Conservation (phyloP, 1,140 invertebrate species). For the Colletes gigas region DNA sequence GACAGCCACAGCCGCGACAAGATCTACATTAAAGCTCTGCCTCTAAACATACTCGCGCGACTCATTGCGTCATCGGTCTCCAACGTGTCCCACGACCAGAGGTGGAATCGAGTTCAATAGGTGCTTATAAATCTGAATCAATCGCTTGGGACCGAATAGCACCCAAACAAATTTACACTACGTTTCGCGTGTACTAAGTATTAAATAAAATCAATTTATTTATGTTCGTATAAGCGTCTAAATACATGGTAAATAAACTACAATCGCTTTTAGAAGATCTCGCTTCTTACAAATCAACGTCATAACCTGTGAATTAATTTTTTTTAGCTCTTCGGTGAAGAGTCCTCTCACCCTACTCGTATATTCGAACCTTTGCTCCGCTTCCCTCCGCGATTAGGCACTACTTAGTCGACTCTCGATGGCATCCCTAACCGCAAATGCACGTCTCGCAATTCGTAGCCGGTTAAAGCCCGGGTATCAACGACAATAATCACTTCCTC, state of each 20-base stretch:
- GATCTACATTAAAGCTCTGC: constrained; percentile 16
- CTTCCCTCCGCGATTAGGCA: background rate
- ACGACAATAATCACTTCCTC: constrained; percentile 47
- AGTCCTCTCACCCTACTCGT: too few relatives aligned
- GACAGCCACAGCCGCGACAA: background rate
- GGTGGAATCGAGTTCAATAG: background rate
- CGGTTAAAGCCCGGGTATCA: constrained; percentile 31
- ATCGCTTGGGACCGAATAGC: too few relatives aligned
- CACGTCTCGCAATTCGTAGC: background rate
- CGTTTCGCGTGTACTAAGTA: too few relatives aligned
- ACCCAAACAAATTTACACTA: too few relatives aligned
- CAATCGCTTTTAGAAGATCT: too few relatives aligned
- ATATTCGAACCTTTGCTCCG: too few relatives aligned
- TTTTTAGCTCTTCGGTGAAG: too few relatives aligned
- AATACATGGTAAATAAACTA: too few relatives aligned
- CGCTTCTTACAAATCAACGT: too few relatives aligned
- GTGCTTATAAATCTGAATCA: background rate
- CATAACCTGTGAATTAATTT: too few relatives aligned
- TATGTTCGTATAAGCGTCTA: too few relatives aligned
- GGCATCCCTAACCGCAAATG: background rate
- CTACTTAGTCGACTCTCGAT: background rate
- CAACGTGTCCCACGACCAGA: background rate
- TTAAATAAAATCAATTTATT: too few relatives aligned
- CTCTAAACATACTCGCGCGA: constrained; percentile 6
- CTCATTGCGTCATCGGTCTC: background rate